Conservation (phyloP, 2,113 vertebrate species). For the Zeus faber region DNA sequence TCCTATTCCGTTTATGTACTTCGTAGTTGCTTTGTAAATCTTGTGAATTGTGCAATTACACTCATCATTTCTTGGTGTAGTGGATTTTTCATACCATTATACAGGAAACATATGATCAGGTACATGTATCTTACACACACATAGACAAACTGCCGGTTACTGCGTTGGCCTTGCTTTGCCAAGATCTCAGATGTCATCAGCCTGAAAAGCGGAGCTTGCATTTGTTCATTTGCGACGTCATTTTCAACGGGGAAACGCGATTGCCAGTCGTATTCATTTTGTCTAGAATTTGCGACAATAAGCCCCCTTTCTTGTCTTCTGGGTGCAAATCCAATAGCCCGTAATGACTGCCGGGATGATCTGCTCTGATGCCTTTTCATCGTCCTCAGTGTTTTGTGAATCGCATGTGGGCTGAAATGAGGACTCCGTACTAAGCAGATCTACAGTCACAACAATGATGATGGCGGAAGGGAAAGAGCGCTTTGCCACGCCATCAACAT, state of each 20-base stretch:
- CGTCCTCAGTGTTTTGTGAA: constrained; percentile 46
- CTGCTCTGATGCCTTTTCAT: constrained; percentile 48
- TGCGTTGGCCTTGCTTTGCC: constrained; percentile 41
- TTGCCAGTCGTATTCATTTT: constrained; percentile 44
- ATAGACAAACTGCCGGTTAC: constrained; percentile 24
- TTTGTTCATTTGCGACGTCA: constrained; percentile 36
- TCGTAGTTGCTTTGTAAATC: too few relatives aligned
- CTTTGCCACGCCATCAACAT: constrained; percentile 23
- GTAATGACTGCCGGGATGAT: constrained; percentile 48
- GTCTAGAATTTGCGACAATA: constrained; percentile 34
- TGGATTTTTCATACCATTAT: too few relatives aligned
- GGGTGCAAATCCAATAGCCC: constrained; percentile 42
- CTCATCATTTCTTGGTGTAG: too few relatives aligned
- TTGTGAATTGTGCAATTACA: too few relatives aligned
- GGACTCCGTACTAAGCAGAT: constrained; percentile 20
- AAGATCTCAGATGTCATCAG: constrained; percentile 28
- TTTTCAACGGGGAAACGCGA: constrained; percentile 47
- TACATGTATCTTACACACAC: background rate
- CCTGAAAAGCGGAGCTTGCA: constrained; percentile 41
- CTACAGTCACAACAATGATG: constrained; percentile 48
- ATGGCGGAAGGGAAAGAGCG: constrained; percentile 33
- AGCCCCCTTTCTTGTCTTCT: constrained; percentile 35
- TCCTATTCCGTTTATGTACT: too few relatives aligned
- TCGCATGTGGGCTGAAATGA: constrained; percentile 50
- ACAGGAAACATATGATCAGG: constrained; percentile 40